These are phyloP conservation scores for Clupea harengus DNA, from an alignment of 2,113 vertebrate genomes.

Conservation along the genomic window DNA sequence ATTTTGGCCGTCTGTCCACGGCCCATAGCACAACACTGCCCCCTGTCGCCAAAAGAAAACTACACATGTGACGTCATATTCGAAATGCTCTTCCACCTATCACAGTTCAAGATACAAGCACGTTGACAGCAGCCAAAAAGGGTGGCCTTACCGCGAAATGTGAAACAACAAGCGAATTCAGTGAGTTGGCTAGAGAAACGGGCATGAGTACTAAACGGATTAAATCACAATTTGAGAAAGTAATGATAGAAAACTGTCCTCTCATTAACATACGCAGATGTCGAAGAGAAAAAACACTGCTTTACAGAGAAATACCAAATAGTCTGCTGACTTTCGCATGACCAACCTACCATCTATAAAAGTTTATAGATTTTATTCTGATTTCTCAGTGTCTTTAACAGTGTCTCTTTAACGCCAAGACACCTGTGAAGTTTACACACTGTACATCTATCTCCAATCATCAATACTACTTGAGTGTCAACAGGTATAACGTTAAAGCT, in stretches of 20 bases:
- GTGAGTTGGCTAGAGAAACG: background rate
- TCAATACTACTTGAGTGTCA: background rate
- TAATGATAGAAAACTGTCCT: background rate
- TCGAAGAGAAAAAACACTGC: background rate
- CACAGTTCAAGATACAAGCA: background rate
- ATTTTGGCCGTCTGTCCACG: no score
- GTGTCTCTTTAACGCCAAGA: no score
- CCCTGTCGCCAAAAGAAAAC: background rate
- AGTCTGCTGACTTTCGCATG: no score
- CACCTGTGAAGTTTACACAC: no score
- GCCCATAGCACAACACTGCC: background rate
- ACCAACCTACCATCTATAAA: no score
- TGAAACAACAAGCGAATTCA: slow-evolving; percentile 4
- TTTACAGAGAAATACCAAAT: background rate
- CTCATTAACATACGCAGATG: background rate
- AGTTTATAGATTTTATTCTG: no score
- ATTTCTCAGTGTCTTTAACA: no score
- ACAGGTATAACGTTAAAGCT: background rate
- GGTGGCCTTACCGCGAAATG: slow-evolving; percentile 33
- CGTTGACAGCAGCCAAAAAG: background rate
- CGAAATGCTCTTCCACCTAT: slow-evolving; percentile 16
- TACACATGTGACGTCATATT: slow-evolving; percentile 1
- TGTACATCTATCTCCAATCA: no score
- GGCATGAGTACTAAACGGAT: background rate
- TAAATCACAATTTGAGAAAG: background rate